These are phyloP conservation scores for Brachionus koreanus DNA, from an alignment of 1,140 invertebrate species.

Conservation along the genomic window DNA sequence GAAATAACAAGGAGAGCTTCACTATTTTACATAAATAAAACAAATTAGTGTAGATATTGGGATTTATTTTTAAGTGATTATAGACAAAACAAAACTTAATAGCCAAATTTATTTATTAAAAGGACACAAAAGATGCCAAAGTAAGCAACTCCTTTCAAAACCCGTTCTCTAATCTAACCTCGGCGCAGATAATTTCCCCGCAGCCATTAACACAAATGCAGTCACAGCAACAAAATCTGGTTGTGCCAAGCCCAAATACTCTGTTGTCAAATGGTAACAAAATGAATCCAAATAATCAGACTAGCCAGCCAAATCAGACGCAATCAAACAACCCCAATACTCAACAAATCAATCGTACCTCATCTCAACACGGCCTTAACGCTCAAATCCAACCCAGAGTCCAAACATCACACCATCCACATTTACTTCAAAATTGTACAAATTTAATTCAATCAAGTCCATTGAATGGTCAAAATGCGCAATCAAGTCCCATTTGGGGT, in stretches of 20 bases:
- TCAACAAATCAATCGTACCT: background rate
- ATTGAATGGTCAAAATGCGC: slow-evolving; percentile 1
- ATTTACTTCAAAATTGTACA: slow-evolving; percentile 43
- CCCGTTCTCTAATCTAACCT: slow-evolving; percentile 34
- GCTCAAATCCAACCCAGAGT: background rate
- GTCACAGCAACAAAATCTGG: slow-evolving; percentile 24
- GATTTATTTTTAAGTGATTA: background rate
- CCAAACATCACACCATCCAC: slow-evolving; percentile 24
- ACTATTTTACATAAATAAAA: background rate
- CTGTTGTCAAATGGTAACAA: background rate
- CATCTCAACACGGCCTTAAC: background rate
- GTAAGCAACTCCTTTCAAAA: background rate
- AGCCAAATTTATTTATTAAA: background rate
- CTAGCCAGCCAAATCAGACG: background rate
- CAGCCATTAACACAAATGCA: background rate
- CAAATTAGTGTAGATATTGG: background rate
- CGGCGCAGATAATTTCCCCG: slow-evolving; percentile 39
- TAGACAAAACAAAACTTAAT: background rate
- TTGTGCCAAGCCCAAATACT: slow-evolving; percentile 11
- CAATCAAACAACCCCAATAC: background rate
- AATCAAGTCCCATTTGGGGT: slow-evolving; percentile 1
- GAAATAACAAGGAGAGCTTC: no score
- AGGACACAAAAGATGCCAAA: slow-evolving; percentile 9
- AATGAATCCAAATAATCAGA: background rate
- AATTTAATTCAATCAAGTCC: slow-evolving; percentile 31